A percentile compares a stretch with the other conserved stretches of the same genome.
phyloP scores from a whole-genome alignment of 92 coral and sea anemone genomes.

The Epizoanthus scotinus region DNA sequence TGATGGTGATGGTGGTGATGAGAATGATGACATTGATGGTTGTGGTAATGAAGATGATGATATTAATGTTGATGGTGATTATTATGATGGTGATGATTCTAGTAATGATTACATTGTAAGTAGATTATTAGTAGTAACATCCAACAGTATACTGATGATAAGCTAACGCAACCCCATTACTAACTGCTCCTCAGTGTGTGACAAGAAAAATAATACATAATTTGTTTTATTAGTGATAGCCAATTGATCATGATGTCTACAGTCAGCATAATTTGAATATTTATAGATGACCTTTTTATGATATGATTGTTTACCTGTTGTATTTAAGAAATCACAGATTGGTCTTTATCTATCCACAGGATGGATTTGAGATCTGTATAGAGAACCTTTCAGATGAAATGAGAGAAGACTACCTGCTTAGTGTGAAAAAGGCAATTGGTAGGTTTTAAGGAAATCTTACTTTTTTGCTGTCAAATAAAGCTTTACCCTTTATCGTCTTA shows the following conservation, averaged over 20 bases:
- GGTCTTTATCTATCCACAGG: conserved; percentile 45
- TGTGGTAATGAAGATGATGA: neutral
- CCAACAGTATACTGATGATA: too few relatives aligned
- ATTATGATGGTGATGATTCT: too few relatives aligned
- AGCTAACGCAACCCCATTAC: too few relatives aligned
- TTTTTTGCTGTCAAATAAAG: neutral
- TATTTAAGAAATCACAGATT: neutral
- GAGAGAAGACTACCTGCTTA: conserved; percentile 95
- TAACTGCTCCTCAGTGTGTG: too few relatives aligned
- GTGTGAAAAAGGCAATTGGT: conserved; percentile 99
- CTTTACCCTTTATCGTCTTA: too few relatives aligned
- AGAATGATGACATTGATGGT: neutral
- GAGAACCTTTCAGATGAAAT: conserved; percentile 99
- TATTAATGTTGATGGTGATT: too few relatives aligned
- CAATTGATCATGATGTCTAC: too few relatives aligned
- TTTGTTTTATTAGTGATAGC: too few relatives aligned
- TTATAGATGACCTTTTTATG: neutral
- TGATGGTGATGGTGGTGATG: neutral
- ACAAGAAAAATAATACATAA: too few relatives aligned
- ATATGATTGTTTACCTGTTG: neutral
- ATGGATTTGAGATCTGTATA: conserved; percentile 89
- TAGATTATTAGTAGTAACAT: too few relatives aligned
- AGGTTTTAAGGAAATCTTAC: neutral
- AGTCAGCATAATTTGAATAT: too few relatives aligned
- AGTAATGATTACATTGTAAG: too few relatives aligned